Evolutionary conservation across 2,888 invertebrate genomes (phyloP), one percentile per base, ranked within the genome.

Genomic region (Caprella mutica): DNA sequence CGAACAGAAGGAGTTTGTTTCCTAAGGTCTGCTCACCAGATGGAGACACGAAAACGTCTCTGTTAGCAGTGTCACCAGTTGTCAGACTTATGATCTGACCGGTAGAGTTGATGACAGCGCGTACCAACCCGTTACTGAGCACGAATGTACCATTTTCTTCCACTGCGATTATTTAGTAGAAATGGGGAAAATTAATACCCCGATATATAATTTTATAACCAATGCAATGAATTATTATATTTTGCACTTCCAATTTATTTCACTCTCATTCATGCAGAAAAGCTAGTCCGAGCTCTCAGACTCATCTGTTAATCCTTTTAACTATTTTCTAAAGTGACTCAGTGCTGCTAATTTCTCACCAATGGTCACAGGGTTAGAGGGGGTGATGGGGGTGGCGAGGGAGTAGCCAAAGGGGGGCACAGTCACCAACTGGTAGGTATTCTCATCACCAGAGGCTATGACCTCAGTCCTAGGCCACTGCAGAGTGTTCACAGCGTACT

Each of bases 1-100:
- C 75, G 69, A 71, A 76, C 24, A 77, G 64, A 52, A 74, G 69
- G 61, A 76, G 70, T 68, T 73, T 72, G 67, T 76, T 76, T 17
- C 67, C 56, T 19, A 30, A 19, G 14, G 19, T 17, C 24, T 29
- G 29, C 24, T 24, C n/a, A 12, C 56, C 56, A 38, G 51, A 51
- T 12, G 30, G 43, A 5, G 26, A 52, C 35, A 24, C 17, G 50
- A 62, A 62, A 26, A 58, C 50, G 44, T 62, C 61, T 9, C 55
- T 46, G 23, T 53, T 44, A 9, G 44, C 53, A 14, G 56, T 58
- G 4, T 44, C 44, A 29, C 26, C 48, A 6, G 43, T 44, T 21
- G 17, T 24, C 42, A 62, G 51, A 48, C 58, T 58, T 29, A 48
- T 30, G 12, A 62, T 50, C 50, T 48, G 58, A 5, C 62, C 62